phyloP scores from a whole-genome alignment of 2,113 vertebrate species.

The Pituophis catenifer region DNA sequence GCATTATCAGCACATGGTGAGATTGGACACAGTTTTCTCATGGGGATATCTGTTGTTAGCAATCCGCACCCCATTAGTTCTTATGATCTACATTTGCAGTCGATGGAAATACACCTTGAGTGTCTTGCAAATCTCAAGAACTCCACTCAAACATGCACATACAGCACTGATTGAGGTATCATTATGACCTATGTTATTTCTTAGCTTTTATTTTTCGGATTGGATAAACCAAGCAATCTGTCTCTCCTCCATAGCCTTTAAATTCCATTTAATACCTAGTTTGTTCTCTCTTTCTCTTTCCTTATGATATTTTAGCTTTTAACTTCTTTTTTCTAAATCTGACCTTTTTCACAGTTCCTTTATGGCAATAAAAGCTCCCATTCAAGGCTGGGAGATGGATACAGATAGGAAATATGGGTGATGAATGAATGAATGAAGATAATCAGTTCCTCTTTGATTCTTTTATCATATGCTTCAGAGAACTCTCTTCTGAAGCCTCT shows the following conservation, averaged over 20 bases:
- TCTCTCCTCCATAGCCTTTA: not conserved
- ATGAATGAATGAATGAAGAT: not conserved
- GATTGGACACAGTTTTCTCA: not conserved
- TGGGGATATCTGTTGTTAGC: not conserved
- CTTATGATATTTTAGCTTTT: not conserved
- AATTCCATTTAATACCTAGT: not conserved
- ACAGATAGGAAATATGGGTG: no score
- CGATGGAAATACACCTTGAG: not conserved
- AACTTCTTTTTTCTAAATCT: not conserved
- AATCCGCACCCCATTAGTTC: not conserved
- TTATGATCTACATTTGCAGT: not conserved
- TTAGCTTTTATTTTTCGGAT: not conserved
- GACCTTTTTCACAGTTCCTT: not conserved
- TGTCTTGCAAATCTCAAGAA: not conserved
- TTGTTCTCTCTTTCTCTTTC: not conserved
- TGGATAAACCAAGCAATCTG: not conserved
- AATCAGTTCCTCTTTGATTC: not conserved
- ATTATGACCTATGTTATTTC: not conserved
- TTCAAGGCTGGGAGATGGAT: not conserved
- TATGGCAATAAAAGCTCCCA: not conserved
- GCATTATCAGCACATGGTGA: not conserved
- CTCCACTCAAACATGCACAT: not conserved
- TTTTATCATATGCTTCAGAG: not conserved
- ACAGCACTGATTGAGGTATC: not conserved
- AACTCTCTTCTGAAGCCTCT: not conserved